Conservation (phyloP, 2,113 vertebrate genomes). For the Nothobranchius furzeri region DNA sequence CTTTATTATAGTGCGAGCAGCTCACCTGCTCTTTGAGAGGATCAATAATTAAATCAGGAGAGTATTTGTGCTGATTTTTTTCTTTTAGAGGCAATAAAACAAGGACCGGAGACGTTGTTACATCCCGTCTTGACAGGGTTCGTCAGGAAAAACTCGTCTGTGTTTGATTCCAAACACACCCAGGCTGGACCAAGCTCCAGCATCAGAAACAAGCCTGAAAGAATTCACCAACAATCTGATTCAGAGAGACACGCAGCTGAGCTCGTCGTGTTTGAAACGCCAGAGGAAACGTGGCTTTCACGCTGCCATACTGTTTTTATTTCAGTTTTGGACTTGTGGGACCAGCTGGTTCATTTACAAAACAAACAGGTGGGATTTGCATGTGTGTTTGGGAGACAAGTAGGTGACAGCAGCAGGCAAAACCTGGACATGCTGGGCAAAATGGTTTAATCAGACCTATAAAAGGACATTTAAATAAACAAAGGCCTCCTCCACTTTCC, state of each 20-base stretch:
- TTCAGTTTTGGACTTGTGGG: not conserved
- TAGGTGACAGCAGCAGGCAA: not conserved
- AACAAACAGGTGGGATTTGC: conserved; percentile 10
- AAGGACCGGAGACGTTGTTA: not conserved
- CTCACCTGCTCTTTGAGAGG: not conserved
- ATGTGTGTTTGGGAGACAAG: conserved; percentile 53
- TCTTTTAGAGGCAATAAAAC: not conserved
- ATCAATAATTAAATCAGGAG: not conserved
- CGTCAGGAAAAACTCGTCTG: conserved; percentile 66
- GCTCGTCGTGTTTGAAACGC: too few species aligned
- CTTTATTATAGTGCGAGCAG: not conserved
- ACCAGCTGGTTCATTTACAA: not conserved
- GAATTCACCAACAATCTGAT: too few species aligned
- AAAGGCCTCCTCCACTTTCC: too few species aligned
- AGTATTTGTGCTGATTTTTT: not conserved
- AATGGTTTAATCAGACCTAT: too few species aligned
- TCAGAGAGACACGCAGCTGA: too few species aligned
- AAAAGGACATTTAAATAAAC: too few species aligned
- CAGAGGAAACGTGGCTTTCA: too few species aligned
- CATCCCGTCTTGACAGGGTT: not conserved
- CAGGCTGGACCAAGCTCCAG: too few species aligned
- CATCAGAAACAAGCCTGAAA: too few species aligned
- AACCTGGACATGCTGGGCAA: too few species aligned
- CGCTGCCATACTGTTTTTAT: not conserved
- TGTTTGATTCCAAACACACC: conserved; percentile 1